Conservation (phyloP, 2,113 vertebrate species). For the Oplegnathus fasciatus region DNA sequence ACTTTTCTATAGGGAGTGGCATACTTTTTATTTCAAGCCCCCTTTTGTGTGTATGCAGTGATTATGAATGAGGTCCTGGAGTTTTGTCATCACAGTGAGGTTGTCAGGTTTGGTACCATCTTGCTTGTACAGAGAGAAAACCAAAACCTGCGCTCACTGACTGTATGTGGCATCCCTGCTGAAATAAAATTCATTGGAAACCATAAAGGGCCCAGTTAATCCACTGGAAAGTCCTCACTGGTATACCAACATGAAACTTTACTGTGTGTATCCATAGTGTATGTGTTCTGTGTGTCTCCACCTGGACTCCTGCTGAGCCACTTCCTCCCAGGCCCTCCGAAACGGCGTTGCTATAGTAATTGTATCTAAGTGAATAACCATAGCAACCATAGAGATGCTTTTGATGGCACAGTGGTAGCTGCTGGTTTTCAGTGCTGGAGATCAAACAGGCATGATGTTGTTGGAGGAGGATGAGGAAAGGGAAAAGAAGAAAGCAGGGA, state of each 20-base stretch:
- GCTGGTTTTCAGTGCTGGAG: conserved; percentile 43
- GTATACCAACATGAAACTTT: not conserved
- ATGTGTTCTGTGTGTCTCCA: conserved; percentile 18
- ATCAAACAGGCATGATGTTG: conserved; percentile 51
- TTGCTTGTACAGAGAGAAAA: not conserved
- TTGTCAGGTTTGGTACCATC: not conserved
- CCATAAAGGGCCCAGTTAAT: no score
- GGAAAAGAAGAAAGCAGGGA: not conserved
- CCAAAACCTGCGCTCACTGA: not conserved
- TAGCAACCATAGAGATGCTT: conserved; percentile 66
- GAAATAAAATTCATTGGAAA: no score
- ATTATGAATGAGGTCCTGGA: not conserved
- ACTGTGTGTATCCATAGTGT: not conserved
- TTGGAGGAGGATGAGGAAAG: not conserved
- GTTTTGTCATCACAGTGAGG: not conserved
- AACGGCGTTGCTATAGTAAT: conserved; percentile 70
- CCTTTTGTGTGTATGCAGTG: no score
- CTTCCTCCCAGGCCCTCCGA: conserved; percentile 43
- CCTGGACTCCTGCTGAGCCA: conserved; percentile 55
- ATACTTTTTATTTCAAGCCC: no score
- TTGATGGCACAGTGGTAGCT: conserved; percentile 46
- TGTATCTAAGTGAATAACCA: conserved; percentile 66
- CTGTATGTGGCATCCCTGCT: not conserved
- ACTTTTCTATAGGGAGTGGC: no score
- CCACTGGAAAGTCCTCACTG: not conserved